Conservation (phyloP, 2,797 vertebrate species). For the Enteromius mattozi region DNA sequence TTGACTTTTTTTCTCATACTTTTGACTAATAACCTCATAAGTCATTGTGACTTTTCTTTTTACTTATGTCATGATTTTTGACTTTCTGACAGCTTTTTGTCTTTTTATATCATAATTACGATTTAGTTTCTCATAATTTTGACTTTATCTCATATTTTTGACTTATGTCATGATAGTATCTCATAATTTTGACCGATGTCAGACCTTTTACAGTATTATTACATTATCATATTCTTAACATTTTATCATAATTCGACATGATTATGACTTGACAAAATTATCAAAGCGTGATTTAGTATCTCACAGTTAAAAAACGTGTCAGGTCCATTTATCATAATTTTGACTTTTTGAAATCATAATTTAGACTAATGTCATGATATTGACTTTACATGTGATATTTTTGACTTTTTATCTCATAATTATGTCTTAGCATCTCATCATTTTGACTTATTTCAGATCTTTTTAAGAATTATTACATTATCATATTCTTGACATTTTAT, state of each 20-base stretch:
- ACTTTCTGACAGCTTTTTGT: not conserved
- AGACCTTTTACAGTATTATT: not conserved
- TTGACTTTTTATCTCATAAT: not conserved
- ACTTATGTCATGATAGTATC: not conserved
- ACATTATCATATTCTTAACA: not conserved
- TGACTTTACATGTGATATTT: not conserved
- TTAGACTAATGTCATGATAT: too few species aligned
- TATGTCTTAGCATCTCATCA: not conserved
- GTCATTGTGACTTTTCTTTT: not conserved
- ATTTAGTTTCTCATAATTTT: not conserved
- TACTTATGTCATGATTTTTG: not conserved
- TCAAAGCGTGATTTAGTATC: not conserved
- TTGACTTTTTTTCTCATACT: not conserved
- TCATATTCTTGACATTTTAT: not conserved
- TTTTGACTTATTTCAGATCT: not conserved
- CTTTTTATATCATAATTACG: not conserved
- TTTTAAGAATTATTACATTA: not conserved
- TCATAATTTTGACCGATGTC: not conserved
- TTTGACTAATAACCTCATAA: not conserved
- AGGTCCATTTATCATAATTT: too few species aligned
- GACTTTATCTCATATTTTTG: not conserved
- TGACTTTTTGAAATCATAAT: too few species aligned
- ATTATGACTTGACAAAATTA: not conserved
- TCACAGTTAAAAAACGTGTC: not conserved
- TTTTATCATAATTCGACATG: not conserved